Evolutionary conservation across 2,113 vertebrate genomes (phyloP), one percentile per base, ranked within the genome.

Genomic region (Brienomyrus longianalis): DNA sequence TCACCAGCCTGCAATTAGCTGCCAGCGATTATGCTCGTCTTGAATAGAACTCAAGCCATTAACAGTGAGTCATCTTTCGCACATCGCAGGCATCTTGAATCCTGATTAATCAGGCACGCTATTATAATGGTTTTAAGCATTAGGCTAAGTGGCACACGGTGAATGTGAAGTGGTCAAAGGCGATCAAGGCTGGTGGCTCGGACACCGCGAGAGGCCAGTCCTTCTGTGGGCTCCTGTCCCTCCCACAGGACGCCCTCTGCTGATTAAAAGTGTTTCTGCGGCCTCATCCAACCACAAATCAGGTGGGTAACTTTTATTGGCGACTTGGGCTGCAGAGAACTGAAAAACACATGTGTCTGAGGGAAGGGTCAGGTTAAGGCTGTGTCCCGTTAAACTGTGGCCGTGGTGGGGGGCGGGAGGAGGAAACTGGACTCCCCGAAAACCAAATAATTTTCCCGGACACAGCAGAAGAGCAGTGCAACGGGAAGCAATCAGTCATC

Each of bases 1-100:
- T 88, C 51, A 84, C 88, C 52, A 70, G 90, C 62, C 17, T 89
- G 59, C 35, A 52, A 90, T 70, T 54, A 84, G 51, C 31, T 35
- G 86, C 59, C 80, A 89, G 89, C 6, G 45, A 52, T 31, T 48
- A 83, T n/a, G 51, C 50, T 89, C 7, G 31, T 83, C 70, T 39
- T 21, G 83, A 89, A 48, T 27, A 47, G 21, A 35, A 66, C 17
- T 31, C 50, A 52, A 15, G 17, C n/a, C 62, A 54, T 48, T 83
- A 51, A 87, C 51, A 87, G 48, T 35, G 51, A 54, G 85, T 35
- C 85, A 87, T 54, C 27, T 87, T 31, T 86, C 13, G 23, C 48
- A 86, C 45, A 48, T 50, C 5, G 47, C 48, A 27, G 45, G 10
- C 50, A 35, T 56, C 48, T 87, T 45, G 47, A 50, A 52, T 87